These are phyloP conservation scores for Formica aserva DNA, from an alignment of 2,888 invertebrate species.

Conservation along the genomic window DNA sequence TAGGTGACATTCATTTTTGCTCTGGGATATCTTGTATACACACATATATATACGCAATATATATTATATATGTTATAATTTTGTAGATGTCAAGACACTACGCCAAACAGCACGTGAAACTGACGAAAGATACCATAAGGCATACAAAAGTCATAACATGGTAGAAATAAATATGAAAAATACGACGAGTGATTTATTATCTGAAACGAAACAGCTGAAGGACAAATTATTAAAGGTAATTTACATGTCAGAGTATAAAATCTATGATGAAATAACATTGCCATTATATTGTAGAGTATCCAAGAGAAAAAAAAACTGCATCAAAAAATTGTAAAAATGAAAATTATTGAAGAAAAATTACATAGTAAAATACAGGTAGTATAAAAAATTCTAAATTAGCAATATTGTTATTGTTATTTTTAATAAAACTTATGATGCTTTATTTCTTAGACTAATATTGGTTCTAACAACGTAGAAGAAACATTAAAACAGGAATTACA, in stretches of 20 bases:
- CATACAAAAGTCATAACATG: conserved; percentile 87
- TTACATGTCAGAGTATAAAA: background rate
- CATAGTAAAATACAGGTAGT: conserved; percentile 76
- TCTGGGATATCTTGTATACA: no score
- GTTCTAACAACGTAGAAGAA: conserved; percentile 54
- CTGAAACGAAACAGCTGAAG: conserved; percentile 79
- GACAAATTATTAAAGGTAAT: conserved; percentile 87
- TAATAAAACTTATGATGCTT: background rate
- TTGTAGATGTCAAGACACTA: conserved; percentile 88
- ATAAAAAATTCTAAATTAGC: background rate
- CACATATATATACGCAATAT: conserved; percentile 31
- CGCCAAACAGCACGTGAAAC: conserved; percentile 89
- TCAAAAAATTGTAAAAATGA: conserved; percentile 73
- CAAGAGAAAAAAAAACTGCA: conserved; percentile 71
- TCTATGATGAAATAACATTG: conserved; percentile 19
- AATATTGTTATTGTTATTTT: background rate
- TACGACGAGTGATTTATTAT: conserved; percentile 85
- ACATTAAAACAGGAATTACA: conserved; percentile 86
- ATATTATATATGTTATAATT: background rate
- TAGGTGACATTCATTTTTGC: no score
- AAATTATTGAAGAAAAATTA: conserved; percentile 75
- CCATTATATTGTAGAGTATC: conserved; percentile 61
- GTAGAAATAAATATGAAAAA: conserved; percentile 87
- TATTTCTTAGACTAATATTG: background rate
- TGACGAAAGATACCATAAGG: conserved; percentile 89